phyloP scores from a whole-genome alignment of 2,113 vertebrate species.

The Sterna hirundo region DNA sequence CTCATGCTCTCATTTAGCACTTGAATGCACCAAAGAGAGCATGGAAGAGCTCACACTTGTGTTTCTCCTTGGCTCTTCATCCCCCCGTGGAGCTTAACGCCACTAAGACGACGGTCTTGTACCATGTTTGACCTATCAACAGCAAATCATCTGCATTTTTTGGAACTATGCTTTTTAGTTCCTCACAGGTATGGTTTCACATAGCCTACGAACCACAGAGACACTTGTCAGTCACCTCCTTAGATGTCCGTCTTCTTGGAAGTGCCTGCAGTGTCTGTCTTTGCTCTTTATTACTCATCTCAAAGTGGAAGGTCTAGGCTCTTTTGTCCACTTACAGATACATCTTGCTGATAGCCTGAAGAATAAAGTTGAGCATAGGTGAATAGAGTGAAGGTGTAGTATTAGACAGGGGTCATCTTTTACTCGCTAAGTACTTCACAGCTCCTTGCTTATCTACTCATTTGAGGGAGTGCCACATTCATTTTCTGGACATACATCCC shows the following conservation, averaged over 20 bases:
- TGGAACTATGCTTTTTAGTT: neutral
- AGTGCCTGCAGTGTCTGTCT: neutral
- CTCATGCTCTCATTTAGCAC: neutral
- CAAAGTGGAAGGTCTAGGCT: neutral
- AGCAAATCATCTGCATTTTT: neutral
- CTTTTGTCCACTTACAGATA: neutral
- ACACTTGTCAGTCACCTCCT: neutral
- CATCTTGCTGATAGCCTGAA: neutral
- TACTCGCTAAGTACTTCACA: neutral
- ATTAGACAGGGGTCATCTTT: neutral
- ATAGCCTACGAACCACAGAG: neutral
- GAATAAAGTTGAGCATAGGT: neutral
- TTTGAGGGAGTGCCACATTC: neutral
- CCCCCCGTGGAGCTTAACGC: neutral
- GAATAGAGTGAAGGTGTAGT: neutral
- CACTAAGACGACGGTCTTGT: neutral
- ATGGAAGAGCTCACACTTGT: neutral
- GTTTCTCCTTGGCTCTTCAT: neutral
- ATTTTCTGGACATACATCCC: neutral
- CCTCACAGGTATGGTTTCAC: fast-evolving
- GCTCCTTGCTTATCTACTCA: neutral
- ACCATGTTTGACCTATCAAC: neutral
- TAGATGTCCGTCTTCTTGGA: neutral
- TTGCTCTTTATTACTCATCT: neutral
- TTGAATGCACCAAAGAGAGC: neutral